A percentile compares a stretch with the other conserved stretches of the same genome.
phyloP scores from a whole-genome alignment of 2,113 vertebrate species.

The Brachypodius melanocephalos region DNA sequence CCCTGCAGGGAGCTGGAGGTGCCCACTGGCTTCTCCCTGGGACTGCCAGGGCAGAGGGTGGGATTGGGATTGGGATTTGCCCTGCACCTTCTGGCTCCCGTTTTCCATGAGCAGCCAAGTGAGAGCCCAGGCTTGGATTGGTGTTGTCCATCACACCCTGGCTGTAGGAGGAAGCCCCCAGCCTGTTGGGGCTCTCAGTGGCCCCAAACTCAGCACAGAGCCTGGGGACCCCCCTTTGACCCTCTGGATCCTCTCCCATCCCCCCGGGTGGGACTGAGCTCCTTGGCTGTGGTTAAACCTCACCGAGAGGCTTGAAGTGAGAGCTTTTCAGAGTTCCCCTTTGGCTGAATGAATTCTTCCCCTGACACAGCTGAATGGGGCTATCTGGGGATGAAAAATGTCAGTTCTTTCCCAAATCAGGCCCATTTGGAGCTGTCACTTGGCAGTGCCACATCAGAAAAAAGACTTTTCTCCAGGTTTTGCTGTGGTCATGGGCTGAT shows the following conservation, averaged over 20 bases:
- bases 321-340: neutral
- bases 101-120: neutral
- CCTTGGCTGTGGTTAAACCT: neutral
- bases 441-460: neutral
- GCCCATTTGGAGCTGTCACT: neutral
- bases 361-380: neutral
- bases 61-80: neutral
- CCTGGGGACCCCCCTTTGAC: neutral
- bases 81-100: neutral
- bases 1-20: neutral
- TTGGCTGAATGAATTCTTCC: neutral
- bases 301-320: neutral
- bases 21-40: neutral
- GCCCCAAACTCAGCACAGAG: neutral
- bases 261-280: neutral
- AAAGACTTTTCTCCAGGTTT: neutral
- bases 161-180: neutral
- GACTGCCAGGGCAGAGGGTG: neutral
- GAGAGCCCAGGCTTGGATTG: neutral
- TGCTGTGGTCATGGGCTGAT: neutral
- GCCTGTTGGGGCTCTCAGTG: neutral
- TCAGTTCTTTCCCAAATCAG: neutral
- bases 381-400: neutral
- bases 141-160: neutral
- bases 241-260: neutral